A percentile compares a stretch with the other conserved stretches of the same genome.
Evolutionary conservation across 2,113 vertebrate species (phyloP).

Genomic region (Arvicanthis niloticus): DNA sequence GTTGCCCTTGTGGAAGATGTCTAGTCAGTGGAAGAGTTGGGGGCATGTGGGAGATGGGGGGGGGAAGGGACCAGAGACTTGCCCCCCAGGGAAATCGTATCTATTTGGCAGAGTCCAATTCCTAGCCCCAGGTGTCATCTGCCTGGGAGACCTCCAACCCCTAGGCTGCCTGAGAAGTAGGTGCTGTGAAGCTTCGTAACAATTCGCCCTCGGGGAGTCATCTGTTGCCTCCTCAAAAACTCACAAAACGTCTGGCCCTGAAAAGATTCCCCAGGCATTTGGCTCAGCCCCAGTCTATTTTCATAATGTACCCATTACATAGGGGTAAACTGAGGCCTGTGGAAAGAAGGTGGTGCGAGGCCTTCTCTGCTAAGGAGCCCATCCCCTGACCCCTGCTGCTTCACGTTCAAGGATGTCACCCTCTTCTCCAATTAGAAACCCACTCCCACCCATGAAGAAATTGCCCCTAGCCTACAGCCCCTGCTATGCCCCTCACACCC

Average conservation of each 20-base stretch:
- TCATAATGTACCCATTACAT: not conserved
- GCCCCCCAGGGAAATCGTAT: not conserved
- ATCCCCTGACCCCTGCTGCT: not conserved
- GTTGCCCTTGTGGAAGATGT: not conserved
- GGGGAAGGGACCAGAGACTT: not conserved
- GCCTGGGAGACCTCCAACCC: fast-evolving
- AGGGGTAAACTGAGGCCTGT: conserved; percentile 11
- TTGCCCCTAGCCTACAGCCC: fast-evolving
- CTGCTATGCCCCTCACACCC: not conserved
- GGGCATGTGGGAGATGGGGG: fast-evolving
- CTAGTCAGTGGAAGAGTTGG: not conserved
- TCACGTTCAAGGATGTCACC: not conserved
- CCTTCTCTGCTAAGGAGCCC: not conserved
- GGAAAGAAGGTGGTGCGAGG: not conserved
- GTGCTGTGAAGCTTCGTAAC: not conserved
- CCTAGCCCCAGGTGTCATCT: not conserved
- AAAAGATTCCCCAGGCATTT: not conserved
- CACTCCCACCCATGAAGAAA: not conserved
- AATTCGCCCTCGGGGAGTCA: not conserved
- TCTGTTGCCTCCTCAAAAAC: not conserved
- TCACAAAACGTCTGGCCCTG: not conserved
- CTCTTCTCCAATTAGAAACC: not conserved
- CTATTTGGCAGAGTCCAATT: not conserved
- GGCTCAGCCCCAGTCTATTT: not conserved
- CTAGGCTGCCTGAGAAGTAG: not conserved